These are phyloP conservation scores for Nasonia longicornis DNA, from an alignment of 1,140 invertebrate species.

Conservation along the genomic window DNA sequence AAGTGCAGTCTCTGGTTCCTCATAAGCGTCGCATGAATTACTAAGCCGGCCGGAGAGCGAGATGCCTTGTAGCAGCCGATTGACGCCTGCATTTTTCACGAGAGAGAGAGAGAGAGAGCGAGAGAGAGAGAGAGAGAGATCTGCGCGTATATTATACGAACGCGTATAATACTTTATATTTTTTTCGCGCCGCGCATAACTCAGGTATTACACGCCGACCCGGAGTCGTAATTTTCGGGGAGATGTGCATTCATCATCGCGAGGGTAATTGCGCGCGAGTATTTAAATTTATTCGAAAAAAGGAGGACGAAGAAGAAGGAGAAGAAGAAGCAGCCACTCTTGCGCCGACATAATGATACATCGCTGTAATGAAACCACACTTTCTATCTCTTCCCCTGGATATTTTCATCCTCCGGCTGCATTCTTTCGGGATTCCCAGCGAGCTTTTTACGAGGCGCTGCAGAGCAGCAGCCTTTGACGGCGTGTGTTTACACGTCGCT, in stretches of 20 bases:
- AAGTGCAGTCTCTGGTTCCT: slow-evolving; percentile 32
- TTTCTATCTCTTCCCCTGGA: neutral
- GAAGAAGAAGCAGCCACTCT: slow-evolving; percentile 19
- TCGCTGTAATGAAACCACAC: slow-evolving; percentile 59
- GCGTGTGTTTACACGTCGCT: neutral
- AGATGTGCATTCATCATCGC: neutral
- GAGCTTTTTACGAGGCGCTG: neutral
- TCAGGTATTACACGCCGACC: neutral
- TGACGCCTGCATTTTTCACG: slow-evolving; percentile 7
- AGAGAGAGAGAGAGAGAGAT: neutral
- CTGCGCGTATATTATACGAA: neutral
- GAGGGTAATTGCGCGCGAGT: neutral
- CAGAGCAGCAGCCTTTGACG: neutral
- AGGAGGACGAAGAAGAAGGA: slow-evolving; percentile 4
- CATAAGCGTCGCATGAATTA: slow-evolving; percentile 60
- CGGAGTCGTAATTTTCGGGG: neutral
- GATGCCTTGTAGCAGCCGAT: neutral
- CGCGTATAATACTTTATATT: no score
- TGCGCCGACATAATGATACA: slow-evolving; percentile 58
- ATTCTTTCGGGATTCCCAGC: slow-evolving; percentile 23
- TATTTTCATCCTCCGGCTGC: neutral
- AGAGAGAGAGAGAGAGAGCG: neutral
- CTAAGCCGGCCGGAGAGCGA: slow-evolving; percentile 36
- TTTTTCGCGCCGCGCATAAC: neutral
- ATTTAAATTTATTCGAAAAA: slow-evolving; percentile 9